Conservation (phyloP, 2,797 vertebrate genomes). For the Lemur catta region DNA sequence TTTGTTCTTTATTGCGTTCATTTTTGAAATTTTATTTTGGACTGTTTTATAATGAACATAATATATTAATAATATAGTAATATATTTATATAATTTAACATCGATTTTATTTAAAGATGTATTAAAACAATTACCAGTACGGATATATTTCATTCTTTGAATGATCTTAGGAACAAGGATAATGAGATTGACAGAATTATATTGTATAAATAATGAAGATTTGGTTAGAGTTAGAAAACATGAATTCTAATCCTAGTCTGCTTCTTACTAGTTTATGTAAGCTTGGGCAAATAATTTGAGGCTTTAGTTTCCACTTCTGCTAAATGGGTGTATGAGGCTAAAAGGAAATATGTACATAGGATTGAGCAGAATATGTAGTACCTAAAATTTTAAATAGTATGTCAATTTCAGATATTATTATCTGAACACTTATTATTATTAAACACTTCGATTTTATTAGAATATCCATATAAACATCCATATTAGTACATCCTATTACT, state of each 20-base stretch:
- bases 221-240: background rate
- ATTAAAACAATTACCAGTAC: background rate
- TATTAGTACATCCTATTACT: background rate
- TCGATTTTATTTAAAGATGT: background rate
- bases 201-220: background rate
- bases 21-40: background rate
- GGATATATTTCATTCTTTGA: background rate
- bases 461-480: background rate
- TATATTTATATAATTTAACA: background rate
- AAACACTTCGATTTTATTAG: background rate
- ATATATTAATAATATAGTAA: background rate
- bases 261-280: background rate
- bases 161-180: background rate
- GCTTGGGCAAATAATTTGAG: background rate
- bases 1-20: background rate
- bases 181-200: background rate
- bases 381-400: conserved; percentile 11
- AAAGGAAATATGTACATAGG: background rate
- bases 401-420: background rate
- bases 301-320: background rate
- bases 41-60: background rate
- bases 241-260: background rate
- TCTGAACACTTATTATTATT: background rate
- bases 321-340: background rate
- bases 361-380: background rate